These are phyloP conservation scores for Mesitornis unicolor DNA, from an alignment of 2,113 vertebrate genomes.

Conservation along the genomic window DNA sequence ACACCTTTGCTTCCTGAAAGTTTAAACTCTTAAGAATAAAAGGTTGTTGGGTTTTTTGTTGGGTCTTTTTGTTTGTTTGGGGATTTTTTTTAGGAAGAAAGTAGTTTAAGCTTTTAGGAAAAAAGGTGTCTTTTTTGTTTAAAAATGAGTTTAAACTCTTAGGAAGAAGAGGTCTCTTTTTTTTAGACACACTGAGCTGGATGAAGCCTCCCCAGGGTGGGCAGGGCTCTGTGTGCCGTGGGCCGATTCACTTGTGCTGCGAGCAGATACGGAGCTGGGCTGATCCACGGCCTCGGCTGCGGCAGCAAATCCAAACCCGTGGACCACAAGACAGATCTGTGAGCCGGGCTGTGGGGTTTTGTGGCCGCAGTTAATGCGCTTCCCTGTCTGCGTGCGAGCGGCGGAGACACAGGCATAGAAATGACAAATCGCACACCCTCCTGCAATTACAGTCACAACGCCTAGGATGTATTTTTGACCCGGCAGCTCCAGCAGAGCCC, in stretches of 20 bases:
- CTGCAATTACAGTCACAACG: background rate
- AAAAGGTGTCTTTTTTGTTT: too few relatives aligned
- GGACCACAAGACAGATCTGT: background rate
- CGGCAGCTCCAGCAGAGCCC: background rate
- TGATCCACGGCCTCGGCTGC: background rate
- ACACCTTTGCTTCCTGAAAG: too few relatives aligned
- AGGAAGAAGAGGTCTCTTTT: too few relatives aligned
- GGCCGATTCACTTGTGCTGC: background rate
- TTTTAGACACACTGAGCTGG: too few relatives aligned
- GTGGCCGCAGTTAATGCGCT: background rate
- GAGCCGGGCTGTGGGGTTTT: background rate
- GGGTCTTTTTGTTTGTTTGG: too few relatives aligned
- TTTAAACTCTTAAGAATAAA: too few relatives aligned
- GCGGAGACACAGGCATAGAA: background rate
- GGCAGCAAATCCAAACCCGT: background rate
- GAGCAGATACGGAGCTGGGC: background rate
- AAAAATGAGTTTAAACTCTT: too few relatives aligned
- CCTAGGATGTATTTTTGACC: background rate
- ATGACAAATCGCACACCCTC: background rate
- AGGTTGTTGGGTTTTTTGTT: too few relatives aligned
- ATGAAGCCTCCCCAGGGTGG: background rate
- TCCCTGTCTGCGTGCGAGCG: background rate
- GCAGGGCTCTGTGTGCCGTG: accelerated
- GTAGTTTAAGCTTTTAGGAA: too few relatives aligned
- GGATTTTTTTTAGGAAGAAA: too few relatives aligned